These are phyloP conservation scores for Ariolimax columbianus DNA, from an alignment of 2,888 invertebrate species.

Conservation along the genomic window DNA sequence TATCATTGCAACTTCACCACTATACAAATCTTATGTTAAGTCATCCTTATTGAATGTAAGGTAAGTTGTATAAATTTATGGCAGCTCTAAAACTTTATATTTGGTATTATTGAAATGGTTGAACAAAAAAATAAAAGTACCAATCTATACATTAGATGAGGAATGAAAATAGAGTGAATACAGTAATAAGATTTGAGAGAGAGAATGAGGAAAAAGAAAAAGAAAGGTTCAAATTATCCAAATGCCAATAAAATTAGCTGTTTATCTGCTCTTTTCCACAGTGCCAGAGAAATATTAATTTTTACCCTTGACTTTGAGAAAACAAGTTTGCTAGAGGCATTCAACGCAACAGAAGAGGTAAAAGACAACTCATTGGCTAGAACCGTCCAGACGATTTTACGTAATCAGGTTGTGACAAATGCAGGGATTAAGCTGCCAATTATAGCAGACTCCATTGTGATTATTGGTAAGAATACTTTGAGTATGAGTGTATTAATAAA, in stretches of 20 bases:
- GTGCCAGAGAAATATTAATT: slow-evolving; percentile 13
- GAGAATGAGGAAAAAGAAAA: no score
- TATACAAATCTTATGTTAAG: slow-evolving; percentile 32
- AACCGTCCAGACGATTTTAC: slow-evolving; percentile 31
- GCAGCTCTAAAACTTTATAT: not conserved
- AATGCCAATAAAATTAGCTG: not conserved
- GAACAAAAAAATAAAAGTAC: no score
- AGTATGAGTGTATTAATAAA: not conserved
- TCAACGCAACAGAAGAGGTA: not conserved
- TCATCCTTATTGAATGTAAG: slow-evolving; percentile 30
- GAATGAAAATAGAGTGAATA: no score
- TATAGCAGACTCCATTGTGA: slow-evolving; percentile 35
- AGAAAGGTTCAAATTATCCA: no score
- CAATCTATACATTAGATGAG: no score
- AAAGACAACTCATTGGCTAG: slow-evolving; percentile 25
- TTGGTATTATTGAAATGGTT: no score
- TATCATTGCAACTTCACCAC: slow-evolving; percentile 24
- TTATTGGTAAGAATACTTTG: slow-evolving; percentile 30
- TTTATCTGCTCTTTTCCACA: not conserved
- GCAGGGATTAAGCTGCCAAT: slow-evolving; percentile 47
- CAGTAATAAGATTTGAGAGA: no score
- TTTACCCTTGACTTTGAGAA: slow-evolving; percentile 29
- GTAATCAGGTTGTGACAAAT: slow-evolving; percentile 44
- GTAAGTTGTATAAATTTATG: slow-evolving; percentile 4
- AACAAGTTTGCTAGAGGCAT: not conserved